These are phyloP conservation scores for Heliconius erato DNA, from an alignment of 2,888 invertebrate genomes.

Conservation along the genomic window DNA sequence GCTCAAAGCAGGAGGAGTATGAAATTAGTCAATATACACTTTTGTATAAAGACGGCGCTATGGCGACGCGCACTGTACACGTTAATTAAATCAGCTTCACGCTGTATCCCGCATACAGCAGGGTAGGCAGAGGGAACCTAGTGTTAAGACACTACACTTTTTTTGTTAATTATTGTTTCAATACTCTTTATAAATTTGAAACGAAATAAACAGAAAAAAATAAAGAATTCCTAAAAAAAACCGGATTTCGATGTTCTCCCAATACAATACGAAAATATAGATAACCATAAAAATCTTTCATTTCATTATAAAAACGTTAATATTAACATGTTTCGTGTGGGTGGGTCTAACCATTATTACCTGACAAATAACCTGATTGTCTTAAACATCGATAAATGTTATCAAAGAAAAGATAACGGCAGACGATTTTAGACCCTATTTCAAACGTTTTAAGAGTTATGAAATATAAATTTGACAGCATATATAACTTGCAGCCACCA, in stretches of 20 bases:
- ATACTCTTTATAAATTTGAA: not conserved
- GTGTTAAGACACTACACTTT: too few relatives aligned
- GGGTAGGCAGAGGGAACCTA: too few relatives aligned
- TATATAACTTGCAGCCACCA: constrained; percentile 31
- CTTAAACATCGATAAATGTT: constrained; percentile 42
- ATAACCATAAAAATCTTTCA: constrained; percentile 33
- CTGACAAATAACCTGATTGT: constrained; percentile 79
- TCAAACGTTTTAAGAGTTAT: not conserved
- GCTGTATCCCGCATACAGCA: too few relatives aligned
- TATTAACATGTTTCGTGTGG: constrained; percentile 66
- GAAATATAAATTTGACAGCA: not conserved
- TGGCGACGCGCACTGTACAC: too few relatives aligned
- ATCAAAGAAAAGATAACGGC: not conserved
- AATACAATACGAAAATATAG: constrained; percentile 1
- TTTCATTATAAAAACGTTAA: constrained; percentile 47
- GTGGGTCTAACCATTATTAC: constrained; percentile 66
- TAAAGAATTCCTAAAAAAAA: not conserved
- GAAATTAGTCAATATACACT: too few relatives aligned
- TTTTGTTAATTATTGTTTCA: too few relatives aligned
- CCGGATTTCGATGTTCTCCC: not conserved
- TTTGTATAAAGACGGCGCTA: too few relatives aligned
- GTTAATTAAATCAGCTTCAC: too few relatives aligned
- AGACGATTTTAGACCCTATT: constrained; percentile 38
- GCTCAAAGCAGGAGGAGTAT: too few relatives aligned
- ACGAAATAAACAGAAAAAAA: not conserved